A percentile compares a stretch with the other conserved stretches of the same genome.
phyloP scores from a whole-genome alignment of 2,113 vertebrate species.

The Macaca fascicularis region DNA sequence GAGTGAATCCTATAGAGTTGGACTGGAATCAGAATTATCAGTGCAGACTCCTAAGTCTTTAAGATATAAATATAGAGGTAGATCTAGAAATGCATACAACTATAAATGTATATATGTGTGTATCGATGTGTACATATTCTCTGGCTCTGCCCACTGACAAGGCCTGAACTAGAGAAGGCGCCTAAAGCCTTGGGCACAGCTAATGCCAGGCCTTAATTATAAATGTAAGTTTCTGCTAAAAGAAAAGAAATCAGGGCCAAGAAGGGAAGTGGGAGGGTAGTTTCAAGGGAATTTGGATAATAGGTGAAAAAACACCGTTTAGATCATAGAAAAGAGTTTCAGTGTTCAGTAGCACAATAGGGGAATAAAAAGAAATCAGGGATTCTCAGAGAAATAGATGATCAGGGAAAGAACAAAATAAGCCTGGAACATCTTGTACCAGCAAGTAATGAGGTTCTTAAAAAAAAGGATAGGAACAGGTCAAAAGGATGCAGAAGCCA shows the following conservation, averaged over 20 bases:
- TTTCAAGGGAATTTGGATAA: not conserved
- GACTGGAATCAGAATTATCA: not conserved
- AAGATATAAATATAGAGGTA: not conserved
- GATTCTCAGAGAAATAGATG: not conserved
- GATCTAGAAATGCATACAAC: not conserved
- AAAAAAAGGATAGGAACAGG: not conserved
- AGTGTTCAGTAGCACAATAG: not conserved
- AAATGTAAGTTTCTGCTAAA: not conserved
- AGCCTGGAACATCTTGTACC: not conserved
- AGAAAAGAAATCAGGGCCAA: not conserved
- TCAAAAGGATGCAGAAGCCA: not conserved
- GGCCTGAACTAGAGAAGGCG: not conserved
- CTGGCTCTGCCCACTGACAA: not conserved
- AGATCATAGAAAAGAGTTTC: not conserved
- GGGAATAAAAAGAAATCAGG: not conserved
- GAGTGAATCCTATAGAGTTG: not conserved
- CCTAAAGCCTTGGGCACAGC: not conserved
- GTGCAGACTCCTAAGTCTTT: not conserved
- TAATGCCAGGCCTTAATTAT: not conserved
- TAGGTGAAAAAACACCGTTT: not conserved
- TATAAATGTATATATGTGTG: too few relatives aligned
- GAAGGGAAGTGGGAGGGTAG: not conserved
- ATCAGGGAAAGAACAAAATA: not conserved
- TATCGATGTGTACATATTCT: too few relatives aligned
- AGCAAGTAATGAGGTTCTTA: not conserved